Evolutionary conservation across 1,140 invertebrate species (phyloP), one percentile per base, ranked within the genome.

Genomic region (Atopsyche davidsoni): DNA sequence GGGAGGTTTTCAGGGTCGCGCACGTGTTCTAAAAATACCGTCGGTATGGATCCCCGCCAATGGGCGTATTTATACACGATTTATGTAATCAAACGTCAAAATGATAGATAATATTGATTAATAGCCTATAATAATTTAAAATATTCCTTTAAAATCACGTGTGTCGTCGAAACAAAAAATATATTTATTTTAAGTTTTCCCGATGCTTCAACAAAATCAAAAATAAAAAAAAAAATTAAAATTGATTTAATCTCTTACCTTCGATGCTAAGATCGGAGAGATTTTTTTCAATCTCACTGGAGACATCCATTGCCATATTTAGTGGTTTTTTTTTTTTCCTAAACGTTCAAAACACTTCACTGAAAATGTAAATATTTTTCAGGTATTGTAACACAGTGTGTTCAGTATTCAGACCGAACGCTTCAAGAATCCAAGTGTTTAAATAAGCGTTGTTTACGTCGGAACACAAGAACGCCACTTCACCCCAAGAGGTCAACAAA

Each of bases 21-120:
- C 53, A 55, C 48, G 44, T 55, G 48, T 47, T 51, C 53, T 55
- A 51, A 36, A 55, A 55, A 55, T 55, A 55, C 51, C 38, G 41
- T 42, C 21, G 18, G 46, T 55, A 55, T 50, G 43, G 53, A 55
- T 55, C 46, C 45, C 28, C 7, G 24, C 22, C 46, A 13, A 7
- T 28, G 41, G 46, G 34, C 23, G 38, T 49, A 16, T 16, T 34
- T 13, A 13, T 34, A 13, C 47, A 42, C 25, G 25, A n/a, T 49
- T 44, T 44, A 31, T 28, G 28, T 39, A 39, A 42, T 24, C 40
- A 42, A 44, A 16, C 21, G 9, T 17, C 43, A 14, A 17, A 45
- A 43, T 10, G 2, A 4, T 24, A 4, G 17, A n/a, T 16, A n/a
- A 4, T n/a, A 35, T 7, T 14, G 17, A 14, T 16, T 35, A 16